Base-by-base conservation (phyloP, 1,140 invertebrate genomes). In the Euura saliciscinereae region DNA sequence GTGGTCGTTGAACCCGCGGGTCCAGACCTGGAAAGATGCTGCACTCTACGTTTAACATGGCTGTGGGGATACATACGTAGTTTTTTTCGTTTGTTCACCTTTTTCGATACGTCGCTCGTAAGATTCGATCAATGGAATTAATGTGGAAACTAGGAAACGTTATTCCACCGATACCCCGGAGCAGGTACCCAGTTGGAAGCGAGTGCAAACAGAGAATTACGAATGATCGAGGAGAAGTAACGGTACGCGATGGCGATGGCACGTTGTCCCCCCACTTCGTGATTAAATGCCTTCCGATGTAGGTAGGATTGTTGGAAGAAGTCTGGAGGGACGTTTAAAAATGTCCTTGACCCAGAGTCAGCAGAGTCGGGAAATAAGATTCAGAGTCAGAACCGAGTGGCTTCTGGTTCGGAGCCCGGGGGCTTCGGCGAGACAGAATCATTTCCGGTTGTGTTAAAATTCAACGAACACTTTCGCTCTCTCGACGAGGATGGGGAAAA, bases 401-500 rank as follows among this genome's bases (percentile, higher is more conserved):
- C 5, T 59, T 59, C 51, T 3, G 3, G 10, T n/a, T 3, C 51
- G 51, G 51, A n/a, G 10, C 51, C 51, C 51, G 10, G 51, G 51
- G 51, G 8, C 51, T 59, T n/a, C 3, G 51, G 51, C 51, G 51
- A 59, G 13, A 59, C 51, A 59, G 51, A 59, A 59, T 59, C 51
- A 59, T n/a, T 59, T 59, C 51, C 51, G 51, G 51, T 59, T n/a
- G 10, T n/a, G 51, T 59, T 59, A 11, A 59, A 59, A 59, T 59
- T 59, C 51, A 59, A 59, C 51, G 8, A n/a, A 11, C 51, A n/a
- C 13, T 59, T 28, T 6, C 3, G 13, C 13, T n/a, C 51, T n/a
- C 2, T n/a, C 8, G 51, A 59, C 10, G 51, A 59, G 51, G 51
- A 59, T 11, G 51, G 13, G 13, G 51, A 59, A 28, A 28, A 28